Evolutionary conservation across 2,113 vertebrate species (phyloP), one percentile per base, ranked within the genome.

Genomic region (Lycocorax pyrrhopterus): DNA sequence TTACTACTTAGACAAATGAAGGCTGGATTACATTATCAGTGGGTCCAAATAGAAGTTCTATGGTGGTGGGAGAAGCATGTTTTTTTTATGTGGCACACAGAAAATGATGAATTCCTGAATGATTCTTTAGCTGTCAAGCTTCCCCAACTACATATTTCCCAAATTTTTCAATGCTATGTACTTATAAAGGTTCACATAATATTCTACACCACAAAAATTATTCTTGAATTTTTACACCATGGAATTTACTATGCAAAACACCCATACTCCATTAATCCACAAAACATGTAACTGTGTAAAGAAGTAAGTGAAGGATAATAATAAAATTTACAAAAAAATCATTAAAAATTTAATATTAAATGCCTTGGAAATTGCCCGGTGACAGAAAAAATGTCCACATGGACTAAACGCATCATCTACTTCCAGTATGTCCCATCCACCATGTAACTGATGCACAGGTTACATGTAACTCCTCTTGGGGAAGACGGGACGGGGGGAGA

Each of bases 351-450:
- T 72, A 75, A 12, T 78, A 79, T 37, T 68, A 81, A 56, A 81
- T 46, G 20, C 30, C 27, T 53, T 67, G 4, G 25, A 87, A 87
- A 68, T 52, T 63, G 19, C 7, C 19, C 0, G 0, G 13, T 78
- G 39, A 60, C 27, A 58, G 43, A 47, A 77, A 66, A 76, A 60
- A 53, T 7, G 2, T 46, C 20, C 10, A 37, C 25, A 60, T 10
- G 14, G 41, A 80, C 49, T 41, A 78, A 91, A 79, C 43, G 30
- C 10, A 53, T 35, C 29, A 47, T 33, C 27, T 55, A 10, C 13
- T 92, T 84, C 52, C 2, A 4, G 4, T 19, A 51, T 33, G 20
- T 47, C 23, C 55, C 27, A 62, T 62, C 53, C 43, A 66, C 75
- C 55, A 29, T 32, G 16, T 25, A 83, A 41, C 14, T 66, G 32